Evolutionary conservation across 2,113 vertebrate genomes (phyloP).

Genomic region (Brachionichthys hirsutus): DNA sequence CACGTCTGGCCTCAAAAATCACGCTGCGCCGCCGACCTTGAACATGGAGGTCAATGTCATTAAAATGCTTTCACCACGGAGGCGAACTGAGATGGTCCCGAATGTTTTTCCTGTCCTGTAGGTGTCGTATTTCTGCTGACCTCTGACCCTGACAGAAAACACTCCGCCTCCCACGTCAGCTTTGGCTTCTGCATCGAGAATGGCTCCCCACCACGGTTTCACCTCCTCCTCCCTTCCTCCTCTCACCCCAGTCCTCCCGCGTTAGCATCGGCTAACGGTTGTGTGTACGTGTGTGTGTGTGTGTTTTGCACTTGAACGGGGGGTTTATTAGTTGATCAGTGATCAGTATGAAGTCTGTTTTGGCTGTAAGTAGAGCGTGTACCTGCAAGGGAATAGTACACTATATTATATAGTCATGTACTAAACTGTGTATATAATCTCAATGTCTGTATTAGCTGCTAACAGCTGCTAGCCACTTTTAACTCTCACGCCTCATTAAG

Average conservation of each 20-base stretch:
- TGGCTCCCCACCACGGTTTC: conserved; percentile 61
- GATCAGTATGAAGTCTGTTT: too few species aligned
- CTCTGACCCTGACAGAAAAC: conserved; percentile 39
- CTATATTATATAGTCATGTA: too few species aligned
- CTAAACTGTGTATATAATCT: too few species aligned
- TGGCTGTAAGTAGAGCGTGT: background rate
- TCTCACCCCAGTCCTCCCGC: conserved; percentile 34
- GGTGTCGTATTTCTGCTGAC: conserved; percentile 32
- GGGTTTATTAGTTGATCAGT: conserved; percentile 26
- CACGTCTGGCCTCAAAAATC: conserved; percentile 42
- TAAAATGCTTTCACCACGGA: conserved; percentile 56
- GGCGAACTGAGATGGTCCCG: conserved; percentile 23
- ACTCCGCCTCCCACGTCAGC: conserved; percentile 29
- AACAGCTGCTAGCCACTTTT: too few species aligned
- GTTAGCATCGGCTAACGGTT: conserved; percentile 46
- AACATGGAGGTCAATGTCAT: conserved; percentile 58
- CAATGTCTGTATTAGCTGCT: too few species aligned
- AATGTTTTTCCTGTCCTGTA: background rate
- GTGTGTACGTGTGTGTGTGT: conserved; percentile 36
- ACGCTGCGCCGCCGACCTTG: conserved; percentile 37
- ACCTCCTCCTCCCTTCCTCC: conserved; percentile 13
- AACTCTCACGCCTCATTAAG: too few species aligned
- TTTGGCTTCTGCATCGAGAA: conserved; percentile 68
- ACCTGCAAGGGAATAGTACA: too few species aligned
- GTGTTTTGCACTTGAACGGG: conserved; percentile 35